These are phyloP conservation scores for Atopsyche davidsoni DNA, from an alignment of 1,140 invertebrate genomes.

Conservation along the genomic window DNA sequence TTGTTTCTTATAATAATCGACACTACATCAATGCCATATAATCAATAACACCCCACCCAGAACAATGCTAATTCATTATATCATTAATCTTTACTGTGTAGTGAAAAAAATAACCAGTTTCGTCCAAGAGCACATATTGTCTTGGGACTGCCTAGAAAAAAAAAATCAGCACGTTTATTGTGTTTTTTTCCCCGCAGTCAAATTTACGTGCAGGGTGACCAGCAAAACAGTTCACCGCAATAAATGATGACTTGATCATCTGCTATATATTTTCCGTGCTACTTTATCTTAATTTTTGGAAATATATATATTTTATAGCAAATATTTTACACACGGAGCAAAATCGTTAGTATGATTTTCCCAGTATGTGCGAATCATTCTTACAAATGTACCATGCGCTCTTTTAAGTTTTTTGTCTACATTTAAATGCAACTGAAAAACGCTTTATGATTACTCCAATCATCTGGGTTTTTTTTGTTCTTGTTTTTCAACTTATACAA, in stretches of 20 bases:
- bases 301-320: background rate
- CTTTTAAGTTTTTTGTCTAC: too few species aligned
- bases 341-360: too few species aligned
- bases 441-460: too few species aligned
- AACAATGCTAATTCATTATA: conserved; percentile 28
- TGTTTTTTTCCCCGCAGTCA: background rate
- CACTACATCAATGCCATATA: conserved; percentile 19
- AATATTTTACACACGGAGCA: background rate
- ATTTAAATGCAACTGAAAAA: too few species aligned
- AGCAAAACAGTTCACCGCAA: background rate
- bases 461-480: too few species aligned
- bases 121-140: background rate
- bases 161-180: conserved; percentile 5
- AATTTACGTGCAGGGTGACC: background rate
- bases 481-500: too few species aligned
- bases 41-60: conserved; percentile 27
- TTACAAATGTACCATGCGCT: too few species aligned
- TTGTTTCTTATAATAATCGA: too few species aligned
- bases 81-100: conserved; percentile 17
- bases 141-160: background rate
- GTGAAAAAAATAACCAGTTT: background rate
- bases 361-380: too few species aligned
- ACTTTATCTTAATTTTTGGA: background rate
- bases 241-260: background rate
- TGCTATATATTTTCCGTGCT: background rate